phyloP scores from a whole-genome alignment of 2,113 vertebrate genomes.

The Ivindomyrus marchei region DNA sequence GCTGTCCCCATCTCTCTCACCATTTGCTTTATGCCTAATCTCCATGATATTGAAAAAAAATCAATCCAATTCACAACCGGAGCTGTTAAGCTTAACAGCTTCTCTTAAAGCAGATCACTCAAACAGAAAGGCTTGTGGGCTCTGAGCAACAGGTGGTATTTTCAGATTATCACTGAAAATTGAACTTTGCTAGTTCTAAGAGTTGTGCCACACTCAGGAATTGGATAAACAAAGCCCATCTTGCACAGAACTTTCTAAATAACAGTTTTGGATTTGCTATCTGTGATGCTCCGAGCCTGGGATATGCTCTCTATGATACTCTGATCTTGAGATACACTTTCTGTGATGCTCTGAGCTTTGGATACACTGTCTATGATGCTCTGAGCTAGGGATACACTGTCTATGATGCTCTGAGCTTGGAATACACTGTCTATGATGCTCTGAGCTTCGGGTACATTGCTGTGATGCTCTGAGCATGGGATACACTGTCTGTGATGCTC shows the following conservation, averaged over 20 bases:
- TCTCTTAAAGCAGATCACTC: neutral
- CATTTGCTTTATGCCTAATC: neutral
- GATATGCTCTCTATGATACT: neutral
- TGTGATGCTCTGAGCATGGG: too few species aligned
- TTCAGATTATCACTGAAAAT: neutral
- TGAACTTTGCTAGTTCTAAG: neutral
- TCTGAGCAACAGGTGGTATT: neutral
- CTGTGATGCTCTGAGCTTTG: neutral
- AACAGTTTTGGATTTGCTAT: neutral
- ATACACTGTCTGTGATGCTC: neutral
- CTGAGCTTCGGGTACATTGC: neutral
- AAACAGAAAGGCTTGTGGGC: neutral
- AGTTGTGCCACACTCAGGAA: neutral
- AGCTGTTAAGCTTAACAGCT: slow-evolving; percentile 4
- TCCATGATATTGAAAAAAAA: slow-evolving; percentile 9
- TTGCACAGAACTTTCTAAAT: neutral
- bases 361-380: neutral
- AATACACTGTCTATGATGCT: too few species aligned
- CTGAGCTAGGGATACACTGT: neutral
- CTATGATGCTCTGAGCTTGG: too few species aligned
- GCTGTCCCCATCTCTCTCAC: neutral
- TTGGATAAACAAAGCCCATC: neutral
- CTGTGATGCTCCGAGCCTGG: neutral
- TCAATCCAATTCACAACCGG: neutral
- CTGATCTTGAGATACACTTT: neutral